phyloP scores from a whole-genome alignment of 2,888 invertebrate genomes.

The Lysandra bellargus region DNA sequence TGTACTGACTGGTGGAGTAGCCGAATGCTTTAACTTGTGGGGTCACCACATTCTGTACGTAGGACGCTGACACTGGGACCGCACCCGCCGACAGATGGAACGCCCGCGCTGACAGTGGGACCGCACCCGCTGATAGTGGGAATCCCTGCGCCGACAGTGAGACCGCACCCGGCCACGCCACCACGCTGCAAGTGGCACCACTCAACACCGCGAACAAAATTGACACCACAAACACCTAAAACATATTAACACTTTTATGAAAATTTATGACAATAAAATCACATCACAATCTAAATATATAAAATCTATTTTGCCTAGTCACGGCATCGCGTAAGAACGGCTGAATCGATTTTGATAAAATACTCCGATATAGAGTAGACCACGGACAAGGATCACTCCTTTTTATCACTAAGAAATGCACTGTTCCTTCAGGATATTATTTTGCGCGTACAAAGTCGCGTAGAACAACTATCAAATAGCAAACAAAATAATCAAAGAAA shows the following conservation, averaged over 20 bases:
- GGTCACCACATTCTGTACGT: slow-evolving; percentile 54
- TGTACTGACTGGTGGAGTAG: slow-evolving; percentile 66
- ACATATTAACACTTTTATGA: slow-evolving; percentile 34
- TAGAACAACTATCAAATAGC: too few species aligned
- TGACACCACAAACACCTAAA: slow-evolving; percentile 53
- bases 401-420: background rate
- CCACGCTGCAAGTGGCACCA: slow-evolving; percentile 48
- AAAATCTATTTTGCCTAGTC: background rate
- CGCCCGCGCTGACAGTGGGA: background rate
- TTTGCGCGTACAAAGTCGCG: background rate
- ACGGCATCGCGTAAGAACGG: background rate
- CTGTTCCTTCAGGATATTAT: background rate
- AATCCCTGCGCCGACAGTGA: slow-evolving; percentile 38
- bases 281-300: background rate
- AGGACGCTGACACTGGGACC: slow-evolving; percentile 37
- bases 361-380: background rate
- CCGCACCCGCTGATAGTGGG: background rate
- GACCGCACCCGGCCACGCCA: slow-evolving; percentile 49
- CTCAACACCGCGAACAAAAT: slow-evolving; percentile 52
- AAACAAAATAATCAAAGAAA: background rate
- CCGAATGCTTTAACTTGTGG: slow-evolving; percentile 59
- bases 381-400: too few species aligned
- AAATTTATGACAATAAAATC: background rate
- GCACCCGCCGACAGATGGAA: background rate
- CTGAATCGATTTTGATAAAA: background rate